These are phyloP conservation scores for Siniperca chuatsi DNA, from an alignment of 2,113 vertebrate genomes.

Conservation along the genomic window DNA sequence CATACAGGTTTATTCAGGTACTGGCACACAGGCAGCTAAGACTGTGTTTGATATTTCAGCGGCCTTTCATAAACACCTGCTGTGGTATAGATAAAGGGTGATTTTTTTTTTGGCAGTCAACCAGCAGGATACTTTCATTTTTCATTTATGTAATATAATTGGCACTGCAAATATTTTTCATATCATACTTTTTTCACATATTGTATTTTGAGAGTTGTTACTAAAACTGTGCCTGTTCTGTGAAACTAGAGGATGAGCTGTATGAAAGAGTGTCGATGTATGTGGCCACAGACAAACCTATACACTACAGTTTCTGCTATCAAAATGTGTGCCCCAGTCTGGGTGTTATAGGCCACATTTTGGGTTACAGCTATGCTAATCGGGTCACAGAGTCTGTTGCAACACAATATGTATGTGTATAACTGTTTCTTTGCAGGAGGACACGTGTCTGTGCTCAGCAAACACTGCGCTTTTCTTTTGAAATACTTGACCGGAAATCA, in stretches of 20 bases:
- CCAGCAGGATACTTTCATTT: too few relatives aligned
- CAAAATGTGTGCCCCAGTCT: too few relatives aligned
- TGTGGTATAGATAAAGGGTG: too few relatives aligned
- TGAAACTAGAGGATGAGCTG: not conserved
- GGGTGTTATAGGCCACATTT: not conserved
- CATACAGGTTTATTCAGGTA: too few relatives aligned
- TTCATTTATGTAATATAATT: not conserved
- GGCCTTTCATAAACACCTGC: too few relatives aligned
- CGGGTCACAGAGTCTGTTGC: not conserved
- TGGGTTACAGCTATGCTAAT: not conserved
- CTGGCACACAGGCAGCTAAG: too few relatives aligned
- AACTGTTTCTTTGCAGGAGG: not conserved
- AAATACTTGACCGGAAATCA: conserved; percentile 44
- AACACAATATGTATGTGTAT: not conserved
- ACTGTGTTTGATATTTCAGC: too few relatives aligned
- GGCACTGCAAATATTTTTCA: not conserved
- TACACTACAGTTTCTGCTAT: too few relatives aligned
- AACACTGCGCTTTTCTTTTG: conserved; percentile 19
- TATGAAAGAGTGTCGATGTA: not conserved
- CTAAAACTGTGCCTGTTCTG: not conserved
- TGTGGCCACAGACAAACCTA: too few relatives aligned
- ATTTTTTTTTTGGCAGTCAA: too few relatives aligned
- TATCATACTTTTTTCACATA: not conserved
- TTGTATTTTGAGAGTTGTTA: not conserved
- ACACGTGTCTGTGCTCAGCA: not conserved